Conservation (phyloP, 2,888 invertebrate genomes). For the Auanema sp. region DNA sequence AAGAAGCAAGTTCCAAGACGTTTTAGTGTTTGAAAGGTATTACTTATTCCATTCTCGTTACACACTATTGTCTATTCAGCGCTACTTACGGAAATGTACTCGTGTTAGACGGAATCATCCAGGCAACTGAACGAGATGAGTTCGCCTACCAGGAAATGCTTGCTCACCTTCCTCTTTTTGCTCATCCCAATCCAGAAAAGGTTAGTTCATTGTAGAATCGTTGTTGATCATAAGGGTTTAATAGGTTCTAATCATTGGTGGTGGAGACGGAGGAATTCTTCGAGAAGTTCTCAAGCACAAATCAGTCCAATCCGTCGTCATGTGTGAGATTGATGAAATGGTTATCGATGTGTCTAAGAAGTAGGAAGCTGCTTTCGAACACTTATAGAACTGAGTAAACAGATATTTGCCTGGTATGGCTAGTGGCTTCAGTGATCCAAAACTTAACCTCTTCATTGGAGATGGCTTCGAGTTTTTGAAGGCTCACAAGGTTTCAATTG, state of each 20-base stretch:
- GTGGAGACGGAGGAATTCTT: slow-evolving; percentile 96
- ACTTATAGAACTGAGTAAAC: not conserved
- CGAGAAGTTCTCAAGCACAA: slow-evolving; percentile 90
- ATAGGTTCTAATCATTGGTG: slow-evolving; percentile 87
- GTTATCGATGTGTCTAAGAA: slow-evolving; percentile 88
- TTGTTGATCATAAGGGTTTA: not conserved
- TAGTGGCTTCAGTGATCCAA: slow-evolving; percentile 80
- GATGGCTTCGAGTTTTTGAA: slow-evolving; percentile 95
- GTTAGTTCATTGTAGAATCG: slow-evolving; percentile 67
- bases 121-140: slow-evolving; percentile 93
- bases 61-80: slow-evolving; percentile 66
- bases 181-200: slow-evolving; percentile 85
- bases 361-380: slow-evolving; percentile 23
- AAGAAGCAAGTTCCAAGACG: slow-evolving; percentile 82
- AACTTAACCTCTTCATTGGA: slow-evolving; percentile 80
- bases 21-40: slow-evolving; percentile 80
- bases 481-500: slow-evolving; percentile 69
- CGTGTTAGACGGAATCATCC: slow-evolving; percentile 91
- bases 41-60: not conserved
- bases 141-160: slow-evolving; percentile 99
- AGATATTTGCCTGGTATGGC: slow-evolving; percentile 85
- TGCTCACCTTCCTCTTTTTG: slow-evolving; percentile 85
- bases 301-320: slow-evolving; percentile 79
- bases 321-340: slow-evolving; percentile 91
- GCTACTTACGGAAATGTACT: slow-evolving; percentile 81